Evolutionary conservation across 64 coral and sea anemone species (phyloP), one percentile per base, ranked within the genome.

Genomic region (Montipora efflorescens): DNA sequence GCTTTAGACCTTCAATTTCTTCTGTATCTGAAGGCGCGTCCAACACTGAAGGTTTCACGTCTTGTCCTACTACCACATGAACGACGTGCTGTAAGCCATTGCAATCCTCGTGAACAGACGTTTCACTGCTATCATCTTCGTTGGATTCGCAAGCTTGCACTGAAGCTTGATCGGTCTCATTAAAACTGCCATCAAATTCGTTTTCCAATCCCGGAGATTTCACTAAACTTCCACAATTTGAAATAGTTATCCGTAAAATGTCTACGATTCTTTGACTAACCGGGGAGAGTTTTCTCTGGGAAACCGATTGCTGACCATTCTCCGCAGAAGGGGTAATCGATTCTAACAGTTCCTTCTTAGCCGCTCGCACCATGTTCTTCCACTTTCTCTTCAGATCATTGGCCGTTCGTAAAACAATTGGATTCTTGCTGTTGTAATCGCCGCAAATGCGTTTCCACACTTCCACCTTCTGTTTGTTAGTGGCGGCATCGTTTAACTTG

Each of bases 381-480:
- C 90, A 92, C 20, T 92, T 92, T 86, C 90, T 92, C 53, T 83
- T 85, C 7, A 92, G 70, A 15, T 92, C 90, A 22, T 92, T 83
- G 3, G 82, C 90, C 21, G 80, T 92, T 22, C 90, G 22, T 59
- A 62, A 59, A 51, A 92, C 90, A 4, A 92, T 69, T 3, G 90
- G 52, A 77, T 92, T 92, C 72, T 36, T 92, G 23, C 44, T 85
- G 45, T 92, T 92, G 14, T 84, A 76, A 71, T 81, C 55, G 6
- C 59, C 48, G 82, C 90, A 92, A 59, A 92, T 92, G 69, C 90
- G 72, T 53, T 92, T 82, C 90, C 90, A 92, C n/a, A 92, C 81
- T 61, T 81, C 90, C 23, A 92, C 72, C 81, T 92, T 92, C 76
- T 92, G 90, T 74, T 83, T 75, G 70, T 92, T 92, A 8, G 82